phyloP scores from a whole-genome alignment of 2,888 invertebrate genomes.

The Tortrix viridana region DNA sequence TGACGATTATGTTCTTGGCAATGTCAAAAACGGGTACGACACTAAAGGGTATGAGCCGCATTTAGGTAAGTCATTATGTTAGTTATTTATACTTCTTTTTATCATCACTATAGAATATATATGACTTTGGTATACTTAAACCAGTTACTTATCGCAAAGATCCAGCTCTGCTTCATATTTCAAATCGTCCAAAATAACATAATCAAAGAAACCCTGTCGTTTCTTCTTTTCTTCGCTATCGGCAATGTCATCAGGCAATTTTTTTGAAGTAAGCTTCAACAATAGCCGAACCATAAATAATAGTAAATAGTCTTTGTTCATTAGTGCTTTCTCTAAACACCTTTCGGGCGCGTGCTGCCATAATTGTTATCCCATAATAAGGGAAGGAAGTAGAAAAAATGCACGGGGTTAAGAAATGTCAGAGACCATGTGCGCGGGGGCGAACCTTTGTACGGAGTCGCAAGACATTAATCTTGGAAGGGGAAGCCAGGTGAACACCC shows the following conservation, averaged over 20 bases:
- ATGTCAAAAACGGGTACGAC: neutral
- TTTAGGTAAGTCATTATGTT: too few species aligned
- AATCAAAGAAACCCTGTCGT: neutral
- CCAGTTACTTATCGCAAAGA: too few species aligned
- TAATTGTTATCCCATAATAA: conserved; percentile 70
- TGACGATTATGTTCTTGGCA: conserved; percentile 5
- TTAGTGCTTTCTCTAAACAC: conserved; percentile 78
- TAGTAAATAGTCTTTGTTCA: conserved; percentile 57
- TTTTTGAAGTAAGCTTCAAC: neutral
- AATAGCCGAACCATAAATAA: conserved; percentile 32
- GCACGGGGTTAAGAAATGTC: conserved; percentile 55
- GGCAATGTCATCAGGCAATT: neutral
- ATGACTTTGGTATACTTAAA: too few species aligned
- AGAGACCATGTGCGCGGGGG: conserved; percentile 77
- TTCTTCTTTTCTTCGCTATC: neutral
- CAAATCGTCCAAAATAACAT: neutral
- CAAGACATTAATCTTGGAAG: conserved; percentile 75
- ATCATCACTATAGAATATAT: too few species aligned
- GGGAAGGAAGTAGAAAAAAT: conserved; percentile 69
- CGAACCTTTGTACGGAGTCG: conserved; percentile 55
- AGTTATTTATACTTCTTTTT: too few species aligned
- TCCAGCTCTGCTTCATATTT: neutral
- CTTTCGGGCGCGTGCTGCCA: conserved; percentile 75
- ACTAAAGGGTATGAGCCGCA: too few species aligned
- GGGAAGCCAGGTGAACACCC: conserved; percentile 71